Conservation (phyloP, 92 coral and sea anemone genomes). For the Isaurus tuberculatus region DNA sequence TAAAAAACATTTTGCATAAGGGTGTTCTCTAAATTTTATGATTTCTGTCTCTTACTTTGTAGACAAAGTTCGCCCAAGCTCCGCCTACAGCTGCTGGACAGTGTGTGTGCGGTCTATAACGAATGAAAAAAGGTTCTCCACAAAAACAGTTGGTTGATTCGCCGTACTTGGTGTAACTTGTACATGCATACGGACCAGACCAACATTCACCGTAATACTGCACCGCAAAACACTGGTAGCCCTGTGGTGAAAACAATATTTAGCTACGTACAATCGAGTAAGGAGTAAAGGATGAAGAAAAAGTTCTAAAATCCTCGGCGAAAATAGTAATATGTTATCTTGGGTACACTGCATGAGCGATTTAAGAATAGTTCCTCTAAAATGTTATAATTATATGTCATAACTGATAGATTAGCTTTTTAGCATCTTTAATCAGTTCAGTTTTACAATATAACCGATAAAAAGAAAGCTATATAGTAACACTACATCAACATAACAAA, state of each 20-base stretch:
- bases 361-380: no score
- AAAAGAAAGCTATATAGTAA: no score
- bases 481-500: no score
- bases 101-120: background rate
- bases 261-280: background rate
- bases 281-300: no score
- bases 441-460: no score
- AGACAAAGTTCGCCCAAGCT: conserved; percentile 53
- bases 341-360: no score
- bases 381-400: no score
- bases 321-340: no score
- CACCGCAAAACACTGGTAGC: conserved; percentile 60
- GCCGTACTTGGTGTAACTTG: conserved; percentile 35
- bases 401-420: no score
- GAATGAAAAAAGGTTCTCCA: background rate
- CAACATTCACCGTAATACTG: conserved; percentile 71
- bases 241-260: conserved; percentile 9
- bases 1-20: background rate
- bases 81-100: conserved; percentile 57
- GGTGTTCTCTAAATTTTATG: background rate
- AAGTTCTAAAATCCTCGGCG: no score
- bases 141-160: conserved; percentile 46
- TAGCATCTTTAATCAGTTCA: no score
- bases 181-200: conserved; percentile 61
- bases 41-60: conserved; percentile 21